These are phyloP conservation scores for Caenorhabditis briggsae DNA, from an alignment of 1,140 invertebrate genomes.

Conservation along the genomic window DNA sequence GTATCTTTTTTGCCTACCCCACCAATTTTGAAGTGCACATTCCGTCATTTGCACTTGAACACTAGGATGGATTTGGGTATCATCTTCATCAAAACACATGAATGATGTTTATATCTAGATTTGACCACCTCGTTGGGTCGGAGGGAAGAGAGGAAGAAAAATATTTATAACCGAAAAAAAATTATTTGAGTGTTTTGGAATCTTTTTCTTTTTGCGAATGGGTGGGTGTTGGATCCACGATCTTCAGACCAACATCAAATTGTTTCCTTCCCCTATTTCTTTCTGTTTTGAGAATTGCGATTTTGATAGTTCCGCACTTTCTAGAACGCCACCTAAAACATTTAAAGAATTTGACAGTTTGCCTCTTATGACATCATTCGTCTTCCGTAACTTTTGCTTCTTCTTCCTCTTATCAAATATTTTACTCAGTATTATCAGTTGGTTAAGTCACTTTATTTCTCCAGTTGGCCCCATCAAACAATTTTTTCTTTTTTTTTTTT, in stretches of 20 bases:
- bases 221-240: neutral
- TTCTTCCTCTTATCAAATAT: neutral
- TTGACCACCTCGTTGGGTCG: neutral
- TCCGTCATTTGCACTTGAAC: slow-evolving; percentile 54
- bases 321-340: neutral
- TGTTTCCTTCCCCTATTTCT: neutral
- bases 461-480: neutral
- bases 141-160: neutral
- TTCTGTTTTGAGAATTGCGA: no score
- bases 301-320: no score
- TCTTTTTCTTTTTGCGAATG: neutral
- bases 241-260: neutral
- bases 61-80: neutral
- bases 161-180: neutral
- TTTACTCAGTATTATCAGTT: neutral
- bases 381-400: neutral
- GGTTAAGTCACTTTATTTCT: neutral
- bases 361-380: neutral
- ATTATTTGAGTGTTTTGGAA: slow-evolving; percentile 12
- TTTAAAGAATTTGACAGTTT: slow-evolving; percentile 3
- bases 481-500: neutral
- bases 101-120: neutral
- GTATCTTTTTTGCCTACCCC: neutral
- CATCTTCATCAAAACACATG: slow-evolving; percentile 26
- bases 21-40: slow-evolving; percentile 41